Conservation (phyloP, 1,140 invertebrate genomes). For the Amphibalanus amphitrite region DNA sequence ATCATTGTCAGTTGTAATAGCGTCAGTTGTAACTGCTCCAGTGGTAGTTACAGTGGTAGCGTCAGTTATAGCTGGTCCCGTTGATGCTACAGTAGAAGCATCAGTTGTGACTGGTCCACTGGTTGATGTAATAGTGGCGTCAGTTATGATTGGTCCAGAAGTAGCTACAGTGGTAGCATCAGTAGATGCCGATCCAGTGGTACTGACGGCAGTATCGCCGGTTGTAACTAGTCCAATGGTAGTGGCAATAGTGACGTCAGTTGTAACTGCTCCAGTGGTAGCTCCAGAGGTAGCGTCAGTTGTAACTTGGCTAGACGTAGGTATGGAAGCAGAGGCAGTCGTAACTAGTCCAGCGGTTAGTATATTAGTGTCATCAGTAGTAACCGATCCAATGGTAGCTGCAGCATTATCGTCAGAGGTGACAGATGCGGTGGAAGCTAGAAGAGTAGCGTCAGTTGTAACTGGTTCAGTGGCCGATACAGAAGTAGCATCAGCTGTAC, state of each 20-base stretch:
- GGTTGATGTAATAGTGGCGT: not conserved
- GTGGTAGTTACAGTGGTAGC: not conserved
- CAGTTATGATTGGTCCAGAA: not conserved
- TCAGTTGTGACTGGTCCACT: not conserved
- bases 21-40: constrained; percentile 2
- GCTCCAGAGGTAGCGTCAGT: not conserved
- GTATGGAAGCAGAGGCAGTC: not conserved
- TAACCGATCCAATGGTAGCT: not conserved
- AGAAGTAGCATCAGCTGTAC: not conserved
- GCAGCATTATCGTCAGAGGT: not conserved
- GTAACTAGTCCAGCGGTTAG: not conserved
- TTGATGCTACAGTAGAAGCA: not conserved
- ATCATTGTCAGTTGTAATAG: not conserved
- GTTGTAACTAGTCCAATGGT: not conserved
- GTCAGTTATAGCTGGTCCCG: not conserved
- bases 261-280: not conserved
- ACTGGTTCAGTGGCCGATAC: not conserved
- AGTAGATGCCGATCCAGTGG: not conserved
- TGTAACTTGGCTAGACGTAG: not conserved
- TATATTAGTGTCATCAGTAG: not conserved
- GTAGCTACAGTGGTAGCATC: not conserved
- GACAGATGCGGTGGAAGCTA: not conserved
- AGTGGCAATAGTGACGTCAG: not conserved
- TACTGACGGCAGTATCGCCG: not conserved
- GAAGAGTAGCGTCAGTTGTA: not conserved